Evolutionary conservation across 2,797 vertebrate genomes (phyloP).

Genomic region (Galagoides demidoff): DNA sequence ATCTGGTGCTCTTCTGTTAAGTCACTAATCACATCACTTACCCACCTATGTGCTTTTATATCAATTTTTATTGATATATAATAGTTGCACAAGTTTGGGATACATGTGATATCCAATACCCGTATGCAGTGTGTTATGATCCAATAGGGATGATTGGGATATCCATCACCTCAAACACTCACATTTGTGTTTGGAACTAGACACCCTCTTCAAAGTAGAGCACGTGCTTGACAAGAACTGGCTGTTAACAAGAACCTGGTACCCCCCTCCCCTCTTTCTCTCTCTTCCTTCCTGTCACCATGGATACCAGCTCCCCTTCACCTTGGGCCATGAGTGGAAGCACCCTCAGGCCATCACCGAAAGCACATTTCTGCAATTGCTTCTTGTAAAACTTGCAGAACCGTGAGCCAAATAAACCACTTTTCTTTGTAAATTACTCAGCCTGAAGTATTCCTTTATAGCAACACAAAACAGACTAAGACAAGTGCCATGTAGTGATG

Average conservation of each 20-base stretch:
- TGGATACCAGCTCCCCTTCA: not conserved
- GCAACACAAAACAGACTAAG: not conserved
- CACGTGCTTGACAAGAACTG: not conserved
- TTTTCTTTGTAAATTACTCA: not conserved
- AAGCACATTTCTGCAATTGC: not conserved
- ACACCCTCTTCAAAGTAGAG: not conserved
- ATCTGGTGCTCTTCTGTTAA: not conserved
- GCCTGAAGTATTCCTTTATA: not conserved
- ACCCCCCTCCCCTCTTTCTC: too few species aligned
- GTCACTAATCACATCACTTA: not conserved
- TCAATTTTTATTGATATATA: not conserved
- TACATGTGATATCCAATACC: not conserved
- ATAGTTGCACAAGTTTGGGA: not conserved
- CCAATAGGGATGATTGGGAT: not conserved
- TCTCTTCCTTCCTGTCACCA: not conserved
- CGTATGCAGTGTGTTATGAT: not conserved
- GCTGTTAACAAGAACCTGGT: not conserved
- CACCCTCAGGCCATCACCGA: not conserved
- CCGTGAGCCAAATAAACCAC: not conserved
- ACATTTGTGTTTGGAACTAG: not conserved
- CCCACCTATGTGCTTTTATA: not conserved
- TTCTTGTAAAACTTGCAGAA: not conserved
- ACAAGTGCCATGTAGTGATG: not conserved
- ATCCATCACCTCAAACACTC: not conserved
- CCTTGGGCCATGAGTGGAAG: not conserved